Conservation (phyloP, 2,797 vertebrate species). For the Poeciliopsis turneri region DNA sequence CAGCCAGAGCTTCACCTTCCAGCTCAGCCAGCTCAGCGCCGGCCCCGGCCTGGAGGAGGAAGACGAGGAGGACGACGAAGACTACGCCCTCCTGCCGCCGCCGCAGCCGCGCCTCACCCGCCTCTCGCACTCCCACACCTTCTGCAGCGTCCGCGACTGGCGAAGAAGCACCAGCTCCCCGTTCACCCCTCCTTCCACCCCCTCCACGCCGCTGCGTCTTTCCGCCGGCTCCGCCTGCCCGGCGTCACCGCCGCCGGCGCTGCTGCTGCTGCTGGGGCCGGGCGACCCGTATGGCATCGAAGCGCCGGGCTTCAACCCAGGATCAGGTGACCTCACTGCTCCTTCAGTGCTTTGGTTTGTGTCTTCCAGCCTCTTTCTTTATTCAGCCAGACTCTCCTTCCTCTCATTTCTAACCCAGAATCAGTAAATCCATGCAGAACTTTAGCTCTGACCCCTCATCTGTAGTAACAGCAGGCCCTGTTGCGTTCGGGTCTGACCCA, state of each 20-base stretch:
- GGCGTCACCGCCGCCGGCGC: conserved; percentile 24
- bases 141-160: conserved; percentile 92
- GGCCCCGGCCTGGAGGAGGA: conserved; percentile 85
- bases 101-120: conserved; percentile 88
- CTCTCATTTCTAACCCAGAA: not conserved
- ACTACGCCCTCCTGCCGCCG: conserved; percentile 87
- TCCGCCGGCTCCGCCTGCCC: conserved; percentile 82
- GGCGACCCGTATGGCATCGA: conserved; percentile 81
- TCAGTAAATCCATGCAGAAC: not conserved
- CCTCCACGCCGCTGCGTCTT: conserved; percentile 80
- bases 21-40: conserved; percentile 80
- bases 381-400: no score
- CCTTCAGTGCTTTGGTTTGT: no score
- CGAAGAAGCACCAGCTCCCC: conserved; percentile 82
- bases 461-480: not conserved
- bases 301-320: conserved; percentile 80
- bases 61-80: conserved; percentile 86
- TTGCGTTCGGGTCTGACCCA: conserved; percentile 5
- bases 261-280: conserved; percentile 50
- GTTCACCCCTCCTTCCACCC: conserved; percentile 84
- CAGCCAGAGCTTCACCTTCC: conserved; percentile 85
- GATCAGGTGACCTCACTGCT: conserved; percentile 67
- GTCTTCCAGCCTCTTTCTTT: not conserved
- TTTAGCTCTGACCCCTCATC: not conserved
- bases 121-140: conserved; percentile 91